Evolutionary conservation across 2,113 vertebrate genomes (phyloP).

Genomic region (Antechinus stuartii): DNA sequence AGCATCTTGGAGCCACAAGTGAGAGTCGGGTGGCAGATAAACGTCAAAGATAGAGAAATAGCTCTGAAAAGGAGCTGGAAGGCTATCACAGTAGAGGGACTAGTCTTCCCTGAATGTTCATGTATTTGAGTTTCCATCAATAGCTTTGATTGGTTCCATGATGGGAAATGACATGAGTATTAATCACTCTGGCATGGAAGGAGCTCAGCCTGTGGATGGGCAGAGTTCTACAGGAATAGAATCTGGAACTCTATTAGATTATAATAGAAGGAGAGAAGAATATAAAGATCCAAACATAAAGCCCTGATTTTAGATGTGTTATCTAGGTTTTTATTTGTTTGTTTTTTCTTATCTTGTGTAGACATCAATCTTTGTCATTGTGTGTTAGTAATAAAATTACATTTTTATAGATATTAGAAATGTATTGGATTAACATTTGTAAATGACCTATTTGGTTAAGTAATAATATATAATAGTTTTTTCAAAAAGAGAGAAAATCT

Average conservation of each 20-base stretch:
- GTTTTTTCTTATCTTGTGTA: conserved; percentile 89
- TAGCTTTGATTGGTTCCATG: conserved; percentile 91
- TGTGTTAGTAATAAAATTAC: conserved; percentile 94
- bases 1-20: too few species aligned
- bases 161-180: conserved; percentile 98
- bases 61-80: too few species aligned
- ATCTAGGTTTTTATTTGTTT: conserved; percentile 90
- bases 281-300: conserved; percentile 99
- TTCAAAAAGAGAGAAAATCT: conserved; percentile 81
- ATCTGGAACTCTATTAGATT: conserved; percentile 93
- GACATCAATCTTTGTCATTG: conserved; percentile 94
- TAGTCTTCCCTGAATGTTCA: too few species aligned
- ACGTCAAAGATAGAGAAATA: too few species aligned
- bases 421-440: conserved; percentile 90
- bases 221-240: conserved; percentile 93
- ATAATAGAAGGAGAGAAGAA: conserved; percentile 98
- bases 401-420: conserved; percentile 91
- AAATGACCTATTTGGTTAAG: conserved; percentile 88
- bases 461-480: conserved; percentile 90
- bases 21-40: too few species aligned
- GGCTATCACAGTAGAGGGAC: too few species aligned
- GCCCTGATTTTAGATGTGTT: conserved; percentile 95
- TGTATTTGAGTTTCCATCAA: conserved; percentile 84
- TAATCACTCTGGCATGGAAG: conserved; percentile 96
- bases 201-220: conserved; percentile 91